phyloP scores from a whole-genome alignment of 2,888 invertebrate genomes.

The Tinea pellionella region DNA sequence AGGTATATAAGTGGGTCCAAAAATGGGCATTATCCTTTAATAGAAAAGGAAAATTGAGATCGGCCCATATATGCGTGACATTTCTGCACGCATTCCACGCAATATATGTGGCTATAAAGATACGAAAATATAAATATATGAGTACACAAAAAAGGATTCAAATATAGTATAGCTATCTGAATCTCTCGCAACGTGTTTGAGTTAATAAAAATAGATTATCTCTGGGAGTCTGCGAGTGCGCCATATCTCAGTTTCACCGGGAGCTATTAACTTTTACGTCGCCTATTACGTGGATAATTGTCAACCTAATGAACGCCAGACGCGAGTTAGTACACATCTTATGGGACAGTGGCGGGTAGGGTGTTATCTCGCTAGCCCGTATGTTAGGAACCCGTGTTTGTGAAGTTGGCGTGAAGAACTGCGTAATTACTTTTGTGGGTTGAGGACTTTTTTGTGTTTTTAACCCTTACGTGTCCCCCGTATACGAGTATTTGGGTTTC shows the following conservation, averaged over 20 bases:
- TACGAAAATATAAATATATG: too few species aligned
- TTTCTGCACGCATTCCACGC: too few species aligned
- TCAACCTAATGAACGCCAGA: constrained; percentile 12
- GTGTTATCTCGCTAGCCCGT: not conserved
- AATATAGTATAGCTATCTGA: too few species aligned
- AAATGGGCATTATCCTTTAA: too few species aligned
- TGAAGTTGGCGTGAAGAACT: not conserved
- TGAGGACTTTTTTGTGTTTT: not conserved
- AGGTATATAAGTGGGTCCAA: too few species aligned
- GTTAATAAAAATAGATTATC: constrained; percentile 14
- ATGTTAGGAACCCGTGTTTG: constrained; percentile 4
- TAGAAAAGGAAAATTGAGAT: too few species aligned
- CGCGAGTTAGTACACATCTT: constrained; percentile 10
- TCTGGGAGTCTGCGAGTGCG: not conserved
- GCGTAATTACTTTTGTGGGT: not conserved
- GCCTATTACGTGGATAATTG: constrained; percentile 14
- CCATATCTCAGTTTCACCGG: constrained; percentile 12
- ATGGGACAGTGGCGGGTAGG: not conserved
- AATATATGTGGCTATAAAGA: too few species aligned
- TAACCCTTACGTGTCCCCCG: not conserved
- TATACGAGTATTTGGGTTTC: not conserved
- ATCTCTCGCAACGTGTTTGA: not conserved
- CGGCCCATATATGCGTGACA: too few species aligned
- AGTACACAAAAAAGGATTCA: too few species aligned
- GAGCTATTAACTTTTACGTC: constrained; percentile 12